A percentile compares a stretch with the other conserved stretches of the same genome.
Evolutionary conservation across 1,140 invertebrate genomes (phyloP).

Genomic region (Pseudomyrmex sp.): DNA sequence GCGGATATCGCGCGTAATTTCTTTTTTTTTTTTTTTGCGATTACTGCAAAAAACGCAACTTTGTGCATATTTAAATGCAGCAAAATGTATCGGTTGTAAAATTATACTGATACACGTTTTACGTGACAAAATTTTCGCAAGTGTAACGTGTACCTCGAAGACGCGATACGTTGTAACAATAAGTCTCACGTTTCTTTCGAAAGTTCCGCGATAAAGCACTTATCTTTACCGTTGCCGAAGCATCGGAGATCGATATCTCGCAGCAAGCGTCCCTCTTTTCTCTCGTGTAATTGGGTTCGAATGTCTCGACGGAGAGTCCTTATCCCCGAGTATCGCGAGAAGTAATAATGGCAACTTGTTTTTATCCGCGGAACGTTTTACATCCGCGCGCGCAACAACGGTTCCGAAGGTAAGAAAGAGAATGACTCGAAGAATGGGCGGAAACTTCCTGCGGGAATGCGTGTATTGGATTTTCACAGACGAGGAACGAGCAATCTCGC

Average conservation of each 20-base stretch:
- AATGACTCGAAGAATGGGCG: slow-evolving; percentile 29
- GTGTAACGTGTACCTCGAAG: no score
- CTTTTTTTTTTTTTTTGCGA: no score
- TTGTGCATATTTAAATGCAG: no score
- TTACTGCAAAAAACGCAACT: no score
- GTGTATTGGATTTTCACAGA: slow-evolving; percentile 69
- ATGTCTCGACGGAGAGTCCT: slow-evolving; percentile 3
- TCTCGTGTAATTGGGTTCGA: slow-evolving; percentile 18
- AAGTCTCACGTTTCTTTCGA: background rate
- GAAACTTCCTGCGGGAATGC: slow-evolving; percentile 43
- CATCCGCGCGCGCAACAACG: slow-evolving; percentile 22
- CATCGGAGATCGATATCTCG: slow-evolving; percentile 20
- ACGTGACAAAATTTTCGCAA: background rate
- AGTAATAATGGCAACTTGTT: slow-evolving; percentile 59
- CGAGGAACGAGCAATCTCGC: slow-evolving; percentile 62
- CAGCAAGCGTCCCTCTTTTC: background rate
- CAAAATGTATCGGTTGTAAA: no score
- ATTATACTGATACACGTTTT: background rate
- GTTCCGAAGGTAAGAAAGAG: slow-evolving; percentile 16
- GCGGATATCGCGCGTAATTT: background rate
- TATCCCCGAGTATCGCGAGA: slow-evolving; percentile 13
- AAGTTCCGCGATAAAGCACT: slow-evolving; percentile 8
- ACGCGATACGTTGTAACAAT: background rate
- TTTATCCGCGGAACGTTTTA: slow-evolving; percentile 53
- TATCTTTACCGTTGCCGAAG: slow-evolving; percentile 1